Evolutionary conservation across 2,113 vertebrate species (phyloP).

Genomic region (Cebidichthys violaceus): DNA sequence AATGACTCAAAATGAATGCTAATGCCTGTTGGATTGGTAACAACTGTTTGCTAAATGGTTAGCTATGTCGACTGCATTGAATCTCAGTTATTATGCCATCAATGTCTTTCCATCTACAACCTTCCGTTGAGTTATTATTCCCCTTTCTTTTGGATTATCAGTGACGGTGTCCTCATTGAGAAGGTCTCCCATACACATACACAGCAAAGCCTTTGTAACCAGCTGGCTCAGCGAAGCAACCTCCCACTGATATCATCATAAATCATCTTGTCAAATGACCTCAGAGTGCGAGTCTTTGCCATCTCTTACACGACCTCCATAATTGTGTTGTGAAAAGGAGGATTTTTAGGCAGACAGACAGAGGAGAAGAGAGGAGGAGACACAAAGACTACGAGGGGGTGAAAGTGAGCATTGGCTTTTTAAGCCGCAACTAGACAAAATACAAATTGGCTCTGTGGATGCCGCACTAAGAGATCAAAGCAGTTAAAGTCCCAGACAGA

Average conservation of each 20-base stretch:
- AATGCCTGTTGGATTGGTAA: background rate
- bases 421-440: conserved; percentile 47
- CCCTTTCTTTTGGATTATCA: background rate
- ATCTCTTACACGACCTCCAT: conserved; percentile 44
- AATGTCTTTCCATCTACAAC: conserved; percentile 15
- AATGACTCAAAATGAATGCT: background rate
- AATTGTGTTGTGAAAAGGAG: conserved; percentile 45
- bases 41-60: background rate
- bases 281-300: conserved; percentile 21
- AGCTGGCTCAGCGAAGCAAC: conserved; percentile 53
- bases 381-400: background rate
- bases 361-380: background rate
- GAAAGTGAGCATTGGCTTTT: conserved; percentile 29
- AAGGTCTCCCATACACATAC: background rate
- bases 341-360: conserved; percentile 31
- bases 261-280: conserved; percentile 70
- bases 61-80: background rate
- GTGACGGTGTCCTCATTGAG: conserved; percentile 28
- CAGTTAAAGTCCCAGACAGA: conserved; percentile 39
- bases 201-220: conserved; percentile 70
- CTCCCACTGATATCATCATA: conserved; percentile 60
- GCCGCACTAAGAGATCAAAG: conserved; percentile 47
- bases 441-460: conserved; percentile 33
- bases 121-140: conserved; percentile 27
- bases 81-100: conserved; percentile 25